Evolutionary conservation across 1,140 invertebrate genomes (phyloP), one percentile per base, ranked within the genome.

Genomic region (Metaphire vulgaris): DNA sequence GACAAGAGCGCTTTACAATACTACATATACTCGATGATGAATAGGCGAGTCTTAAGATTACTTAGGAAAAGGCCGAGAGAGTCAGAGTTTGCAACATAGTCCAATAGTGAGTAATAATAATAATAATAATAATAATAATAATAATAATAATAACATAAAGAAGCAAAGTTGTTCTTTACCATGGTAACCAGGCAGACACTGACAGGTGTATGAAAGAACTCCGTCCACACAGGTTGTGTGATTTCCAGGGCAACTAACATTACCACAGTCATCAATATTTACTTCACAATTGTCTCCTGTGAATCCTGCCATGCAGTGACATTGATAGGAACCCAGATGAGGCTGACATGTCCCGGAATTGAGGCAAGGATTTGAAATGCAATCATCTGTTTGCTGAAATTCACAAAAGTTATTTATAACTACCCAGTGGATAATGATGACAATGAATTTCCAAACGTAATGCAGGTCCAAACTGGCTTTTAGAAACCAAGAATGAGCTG

Each of bases 151-250:
- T 56, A 12, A 56, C 6, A 21, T 6, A 56, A 56, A 21, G 41
- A 56, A 56, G 41, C 21, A 6, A 56, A 21, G n/a, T n/a, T 56
- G 41, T 21, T 21, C 41, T 6, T 56, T 56, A 56, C 96, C 96
- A 0, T 92, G 94, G 85, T 96, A 98, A 64, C 96, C 96, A 80
- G 95, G 94, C 1, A 94, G 93, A 83, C 96, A 98, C 84, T 87
- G 84, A 79, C 89, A 89, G 69, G 81, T 83, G 69, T 87, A 81
- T 82, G 77, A 33, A 67, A 89, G 88, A 69, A 82, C 81, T 32
- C 82, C 79, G 14, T 93, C 91, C 31, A 94, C 89, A 84, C 96
- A 97, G 0, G 96, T 85, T 14, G 95, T 96, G 30, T 93, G 93
- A 74, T 83, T 81, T 84, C 98, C 94, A 85, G 95, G 91, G 83